Evolutionary conservation across 2,888 invertebrate genomes (phyloP), one percentile per base, ranked within the genome.

Genomic region (Protonemura montana): DNA sequence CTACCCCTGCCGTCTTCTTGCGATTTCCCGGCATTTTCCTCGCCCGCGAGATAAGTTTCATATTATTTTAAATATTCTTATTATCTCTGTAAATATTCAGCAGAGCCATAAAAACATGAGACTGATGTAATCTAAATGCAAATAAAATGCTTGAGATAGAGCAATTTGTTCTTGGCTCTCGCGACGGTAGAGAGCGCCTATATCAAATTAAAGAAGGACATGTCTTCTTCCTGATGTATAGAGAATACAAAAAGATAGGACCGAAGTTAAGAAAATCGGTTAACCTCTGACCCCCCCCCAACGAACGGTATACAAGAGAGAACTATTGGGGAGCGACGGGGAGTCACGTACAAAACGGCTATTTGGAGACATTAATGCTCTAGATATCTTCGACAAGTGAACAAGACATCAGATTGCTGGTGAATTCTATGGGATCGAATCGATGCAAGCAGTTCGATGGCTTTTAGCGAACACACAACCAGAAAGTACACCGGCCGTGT

Each of bases 61-160:
- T 59, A 59, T 59, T 59, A 59, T 59, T 59, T 59, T 59, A 59
- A 59, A 59, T 59, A 59, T 59, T 59, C 59, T 59, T 59, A 59
- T 59, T 59, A 59, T 59, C 59, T 59, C 59, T 59, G 59, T 59
- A 59, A 59, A 59, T 59, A 59, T 59, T 59, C 59, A 59, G 59
- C 59, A 59, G 59, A 59, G 59, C 59, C 59, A 59, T 59, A 59
- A 59, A 59, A 59, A 59, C 59, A 59, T 59, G 59, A 59, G 59
- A 59, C 59, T 59, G 78, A 78, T 78, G 78, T 78, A 78, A 78
- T 78, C 78, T 78, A 78, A 78, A 78, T 78, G 78, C 78, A 78
- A 78, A 78, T 78, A 78, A 59, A 59, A 59, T 59, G 59, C 59
- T 21, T 59, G 13, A 21, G 59, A 59, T 59, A 59, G 59, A 59